Evolutionary conservation across 2,888 invertebrate genomes (phyloP).

Genomic region (Spilosoma lubricipeda): DNA sequence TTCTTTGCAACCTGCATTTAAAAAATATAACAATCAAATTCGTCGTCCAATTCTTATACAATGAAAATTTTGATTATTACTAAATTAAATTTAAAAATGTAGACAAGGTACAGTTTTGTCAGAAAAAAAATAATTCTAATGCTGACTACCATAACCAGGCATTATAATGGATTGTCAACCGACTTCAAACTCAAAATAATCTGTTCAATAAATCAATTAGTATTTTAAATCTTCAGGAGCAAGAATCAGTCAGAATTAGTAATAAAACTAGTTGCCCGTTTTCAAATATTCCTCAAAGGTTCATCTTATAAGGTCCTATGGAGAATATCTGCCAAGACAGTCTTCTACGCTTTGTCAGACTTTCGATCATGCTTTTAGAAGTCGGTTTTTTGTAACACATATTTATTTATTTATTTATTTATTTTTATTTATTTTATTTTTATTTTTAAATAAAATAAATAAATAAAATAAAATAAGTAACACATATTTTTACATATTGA

Average conservation of each 20-base stretch:
- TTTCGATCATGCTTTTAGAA: background rate
- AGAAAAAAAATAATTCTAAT: background rate
- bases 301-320: background rate
- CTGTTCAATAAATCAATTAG: background rate
- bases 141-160: background rate
- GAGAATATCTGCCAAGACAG: background rate
- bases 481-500: background rate
- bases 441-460: too few relatives aligned
- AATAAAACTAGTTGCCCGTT: background rate
- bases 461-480: too few relatives aligned
- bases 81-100: too few relatives aligned
- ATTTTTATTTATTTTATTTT: too few relatives aligned
- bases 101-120: background rate
- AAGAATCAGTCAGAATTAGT: background rate
- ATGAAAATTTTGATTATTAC: too few relatives aligned
- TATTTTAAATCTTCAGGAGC: background rate
- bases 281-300: background rate
- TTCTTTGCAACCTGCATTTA: background rate
- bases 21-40: background rate
- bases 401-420: too few relatives aligned
- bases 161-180: background rate
- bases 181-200: background rate
- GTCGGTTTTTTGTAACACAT: background rate
- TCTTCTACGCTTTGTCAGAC: background rate
- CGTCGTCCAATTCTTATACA: too few relatives aligned